A percentile compares a stretch with the other conserved stretches of the same genome.
phyloP scores from a whole-genome alignment of 2,113 vertebrate species.

The Trichomycterus rosablanca region DNA sequence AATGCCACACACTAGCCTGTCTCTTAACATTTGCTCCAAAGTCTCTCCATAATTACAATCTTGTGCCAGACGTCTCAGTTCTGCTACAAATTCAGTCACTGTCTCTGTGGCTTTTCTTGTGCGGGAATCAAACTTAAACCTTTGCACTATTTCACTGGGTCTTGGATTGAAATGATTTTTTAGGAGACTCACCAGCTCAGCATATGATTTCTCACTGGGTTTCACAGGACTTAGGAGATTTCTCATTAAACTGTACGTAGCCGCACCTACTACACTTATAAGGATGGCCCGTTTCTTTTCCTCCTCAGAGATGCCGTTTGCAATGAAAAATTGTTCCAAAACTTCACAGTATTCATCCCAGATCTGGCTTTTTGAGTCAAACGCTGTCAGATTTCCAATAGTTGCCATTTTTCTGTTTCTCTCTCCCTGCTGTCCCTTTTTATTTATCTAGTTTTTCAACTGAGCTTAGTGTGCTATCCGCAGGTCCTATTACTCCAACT shows the following conservation, averaged over 20 bases:
- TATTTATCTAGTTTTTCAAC: no score
- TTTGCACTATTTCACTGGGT: slow-evolving; percentile 33
- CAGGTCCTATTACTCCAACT: no score
- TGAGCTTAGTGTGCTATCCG: no score
- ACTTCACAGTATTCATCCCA: slow-evolving; percentile 22
- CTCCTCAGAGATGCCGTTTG: slow-evolving; percentile 6
- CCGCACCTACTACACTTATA: slow-evolving; percentile 11
- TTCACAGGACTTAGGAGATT: slow-evolving; percentile 5
- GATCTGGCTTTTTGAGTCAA: slow-evolving; percentile 16
- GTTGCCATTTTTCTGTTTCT: no score
- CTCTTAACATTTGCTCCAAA: slow-evolving; percentile 22
- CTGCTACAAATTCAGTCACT: slow-evolving; percentile 19
- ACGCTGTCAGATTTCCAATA: not conserved
- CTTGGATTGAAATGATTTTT: slow-evolving; percentile 28
- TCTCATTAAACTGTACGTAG: slow-evolving; percentile 22
- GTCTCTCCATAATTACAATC: slow-evolving; percentile 20
- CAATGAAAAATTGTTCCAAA: slow-evolving; percentile 20
- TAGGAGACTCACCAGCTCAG: not conserved
- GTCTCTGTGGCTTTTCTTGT: not conserved
- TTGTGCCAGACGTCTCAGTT: slow-evolving; percentile 19
- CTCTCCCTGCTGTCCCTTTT: no score
- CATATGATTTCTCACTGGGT: slow-evolving; percentile 12
- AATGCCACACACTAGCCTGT: no score
- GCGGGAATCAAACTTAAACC: slow-evolving; percentile 28
- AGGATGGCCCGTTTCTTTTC: slow-evolving; percentile 21